Conservation (phyloP, 2,113 vertebrate species). For the Phasianus colchicus region DNA sequence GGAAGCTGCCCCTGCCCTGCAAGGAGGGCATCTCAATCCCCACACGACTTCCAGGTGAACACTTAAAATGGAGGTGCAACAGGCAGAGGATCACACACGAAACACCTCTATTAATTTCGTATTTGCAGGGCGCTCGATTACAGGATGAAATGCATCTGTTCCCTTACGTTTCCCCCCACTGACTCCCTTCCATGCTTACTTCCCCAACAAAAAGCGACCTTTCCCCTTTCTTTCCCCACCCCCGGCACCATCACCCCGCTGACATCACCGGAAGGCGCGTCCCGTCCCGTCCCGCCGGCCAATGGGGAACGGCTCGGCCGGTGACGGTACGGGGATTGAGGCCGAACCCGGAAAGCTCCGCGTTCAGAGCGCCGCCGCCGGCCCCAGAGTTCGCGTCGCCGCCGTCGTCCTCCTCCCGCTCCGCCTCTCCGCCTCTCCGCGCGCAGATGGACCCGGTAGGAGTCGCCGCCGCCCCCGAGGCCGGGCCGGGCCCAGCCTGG, state of each 20-base stretch:
- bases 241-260: neutral
- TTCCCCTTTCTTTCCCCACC: neutral
- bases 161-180: accelerated
- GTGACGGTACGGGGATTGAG: neutral
- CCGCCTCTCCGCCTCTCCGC: neutral
- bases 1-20: too few species aligned
- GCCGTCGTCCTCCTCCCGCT: too few species aligned
- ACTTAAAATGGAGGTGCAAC: neutral
- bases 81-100: neutral
- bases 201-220: neutral
- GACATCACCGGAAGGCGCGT: slow-evolving; percentile 9
- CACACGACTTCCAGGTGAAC: neutral
- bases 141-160: accelerated
- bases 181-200: neutral
- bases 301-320: neutral
- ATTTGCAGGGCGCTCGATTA: neutral
- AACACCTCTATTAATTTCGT: neutral
- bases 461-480: slow-evolving; percentile 57
- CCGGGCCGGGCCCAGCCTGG: slow-evolving; percentile 40
- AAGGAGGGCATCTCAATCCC: neutral
- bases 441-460: slow-evolving; percentile 75
- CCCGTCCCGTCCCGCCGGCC: neutral
- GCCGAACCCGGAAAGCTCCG: slow-evolving; percentile 21
- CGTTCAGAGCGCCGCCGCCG: neutral
- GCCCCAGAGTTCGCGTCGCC: accelerated